Percentiles rank a stretch among this genome's conserved stretches.
These are phyloP conservation scores for Sicus ferrugineus DNA, from an alignment of 2,888 invertebrate genomes.

Conservation along the genomic window DNA sequence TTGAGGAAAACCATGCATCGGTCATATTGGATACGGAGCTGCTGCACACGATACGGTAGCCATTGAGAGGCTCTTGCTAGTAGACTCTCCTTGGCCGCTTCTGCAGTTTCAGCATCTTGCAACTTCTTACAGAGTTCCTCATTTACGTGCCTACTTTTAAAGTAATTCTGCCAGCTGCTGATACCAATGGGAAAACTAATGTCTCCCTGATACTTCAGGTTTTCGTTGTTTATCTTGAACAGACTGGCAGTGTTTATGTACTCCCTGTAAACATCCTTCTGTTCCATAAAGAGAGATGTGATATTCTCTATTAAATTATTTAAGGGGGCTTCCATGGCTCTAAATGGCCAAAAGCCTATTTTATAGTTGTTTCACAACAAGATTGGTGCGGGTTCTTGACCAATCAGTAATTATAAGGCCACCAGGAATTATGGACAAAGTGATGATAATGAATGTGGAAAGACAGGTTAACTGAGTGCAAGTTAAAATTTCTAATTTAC, in stretches of 20 bases:
- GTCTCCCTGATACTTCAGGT: slow-evolving; percentile 70
- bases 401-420: too few species aligned
- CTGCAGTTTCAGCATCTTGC: slow-evolving; percentile 21
- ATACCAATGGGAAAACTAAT: slow-evolving; percentile 70
- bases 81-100: slow-evolving; percentile 35
- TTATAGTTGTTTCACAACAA: too few species aligned
- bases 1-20: slow-evolving; percentile 51
- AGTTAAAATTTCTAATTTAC: too few species aligned
- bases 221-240: slow-evolving; percentile 70
- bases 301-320: slow-evolving; percentile 36
- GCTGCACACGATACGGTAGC: slow-evolving; percentile 46
- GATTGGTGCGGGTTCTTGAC: too few species aligned
- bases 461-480: too few species aligned
- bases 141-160: slow-evolving; percentile 45
- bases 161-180: slow-evolving; percentile 69
- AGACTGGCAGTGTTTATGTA: slow-evolving; percentile 46
- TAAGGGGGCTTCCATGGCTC: slow-evolving; percentile 39
- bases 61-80: slow-evolving; percentile 45
- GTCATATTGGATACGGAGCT: slow-evolving; percentile 42
- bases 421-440: too few species aligned
- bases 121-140: slow-evolving; percentile 31
- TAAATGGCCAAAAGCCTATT: too few species aligned
- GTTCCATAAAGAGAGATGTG: slow-evolving; percentile 30
- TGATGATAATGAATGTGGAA: too few species aligned
- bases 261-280: neutral